Evolutionary conservation across 2,113 vertebrate genomes (phyloP).

Genomic region (Pedetes capensis): DNA sequence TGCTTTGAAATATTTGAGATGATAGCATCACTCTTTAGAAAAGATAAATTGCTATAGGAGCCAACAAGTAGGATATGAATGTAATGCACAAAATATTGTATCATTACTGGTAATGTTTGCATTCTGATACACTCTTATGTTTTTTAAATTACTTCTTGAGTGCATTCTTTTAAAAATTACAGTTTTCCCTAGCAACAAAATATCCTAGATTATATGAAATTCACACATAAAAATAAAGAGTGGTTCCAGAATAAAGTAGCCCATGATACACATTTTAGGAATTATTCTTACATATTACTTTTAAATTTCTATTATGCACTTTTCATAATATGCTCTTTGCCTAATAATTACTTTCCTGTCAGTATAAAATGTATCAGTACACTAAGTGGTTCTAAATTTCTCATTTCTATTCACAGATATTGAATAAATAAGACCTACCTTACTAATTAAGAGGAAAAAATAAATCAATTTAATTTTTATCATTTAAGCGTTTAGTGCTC

Average conservation of each 20-base stretch:
- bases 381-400: neutral
- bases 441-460: neutral
- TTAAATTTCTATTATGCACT: neutral
- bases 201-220: conserved; percentile 33
- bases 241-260: neutral
- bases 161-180: neutral
- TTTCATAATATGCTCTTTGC: neutral
- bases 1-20: neutral
- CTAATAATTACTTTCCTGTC: neutral
- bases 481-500: neutral
- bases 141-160: neutral
- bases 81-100: neutral
- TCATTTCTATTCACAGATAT: neutral
- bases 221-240: neutral
- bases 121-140: neutral
- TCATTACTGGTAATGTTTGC: neutral
- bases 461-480: neutral
- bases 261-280: neutral
- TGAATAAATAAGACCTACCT: neutral
- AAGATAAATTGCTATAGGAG: neutral
- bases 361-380: neutral
- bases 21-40: neutral
- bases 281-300: neutral
- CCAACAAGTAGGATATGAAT: neutral
- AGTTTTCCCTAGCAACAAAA: neutral